These are phyloP conservation scores for Platynereis dumerilii DNA, from an alignment of 2,888 invertebrate species.

Conservation along the genomic window DNA sequence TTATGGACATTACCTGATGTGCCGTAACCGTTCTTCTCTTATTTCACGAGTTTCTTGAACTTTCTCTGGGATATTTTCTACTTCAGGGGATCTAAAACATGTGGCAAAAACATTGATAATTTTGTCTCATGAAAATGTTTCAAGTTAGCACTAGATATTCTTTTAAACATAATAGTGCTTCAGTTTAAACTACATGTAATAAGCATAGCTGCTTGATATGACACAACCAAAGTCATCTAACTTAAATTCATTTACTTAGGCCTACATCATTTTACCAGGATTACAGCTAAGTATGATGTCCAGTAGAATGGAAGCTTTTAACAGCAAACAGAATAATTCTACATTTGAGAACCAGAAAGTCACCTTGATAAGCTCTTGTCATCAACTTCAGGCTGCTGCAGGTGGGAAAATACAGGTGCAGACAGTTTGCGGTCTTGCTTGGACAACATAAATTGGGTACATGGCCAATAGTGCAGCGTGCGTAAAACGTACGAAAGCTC, in stretches of 20 bases:
- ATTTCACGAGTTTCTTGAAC: conserved; percentile 34
- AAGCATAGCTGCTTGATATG: too few relatives aligned
- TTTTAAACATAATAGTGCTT: too few relatives aligned
- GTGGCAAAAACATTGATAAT: conserved; percentile 30
- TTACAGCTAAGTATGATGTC: too few relatives aligned
- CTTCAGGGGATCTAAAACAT: conserved; percentile 47
- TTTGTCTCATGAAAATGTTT: too few relatives aligned
- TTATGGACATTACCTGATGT: conserved; percentile 5
- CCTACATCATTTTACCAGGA: too few relatives aligned
- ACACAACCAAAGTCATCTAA: too few relatives aligned
- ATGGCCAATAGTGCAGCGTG: conserved; percentile 31
- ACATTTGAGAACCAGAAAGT: too few relatives aligned
- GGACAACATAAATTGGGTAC: conserved; percentile 39
- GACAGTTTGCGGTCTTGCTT: conserved; percentile 35
- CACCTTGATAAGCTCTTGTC: conserved; percentile 13
- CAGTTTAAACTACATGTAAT: too few relatives aligned
- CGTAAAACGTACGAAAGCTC: conserved; percentile 21
- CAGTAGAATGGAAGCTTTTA: too few relatives aligned
- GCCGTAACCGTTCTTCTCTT: conserved; percentile 7
- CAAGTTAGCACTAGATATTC: too few relatives aligned
- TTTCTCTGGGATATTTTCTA: conserved; percentile 59
- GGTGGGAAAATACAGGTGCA: conserved; percentile 29
- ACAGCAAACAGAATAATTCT: too few relatives aligned
- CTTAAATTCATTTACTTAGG: too few relatives aligned
- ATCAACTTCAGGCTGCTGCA: conserved; percentile 6